Evolutionary conservation across 2,797 vertebrate species (phyloP), one percentile per base, ranked within the genome.

Genomic region (Monodelphis domestica): DNA sequence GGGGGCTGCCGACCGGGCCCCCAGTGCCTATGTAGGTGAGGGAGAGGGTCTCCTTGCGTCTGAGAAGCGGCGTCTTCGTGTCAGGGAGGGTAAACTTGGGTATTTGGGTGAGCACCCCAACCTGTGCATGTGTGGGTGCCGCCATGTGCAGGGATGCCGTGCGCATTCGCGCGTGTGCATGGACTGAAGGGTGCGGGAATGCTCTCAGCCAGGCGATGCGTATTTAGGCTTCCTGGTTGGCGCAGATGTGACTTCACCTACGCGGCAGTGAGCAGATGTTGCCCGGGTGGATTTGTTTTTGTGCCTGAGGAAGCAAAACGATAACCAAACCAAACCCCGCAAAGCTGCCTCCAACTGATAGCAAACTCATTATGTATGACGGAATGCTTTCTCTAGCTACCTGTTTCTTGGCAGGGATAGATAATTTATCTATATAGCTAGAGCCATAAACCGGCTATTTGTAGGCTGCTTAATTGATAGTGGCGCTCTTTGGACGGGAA

Each of bases 141-240:
- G 70, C n/a, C 63, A 38, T 21, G 33, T 7, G 59, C 59, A 17
- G 0, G 2, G 33, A n/a, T 17, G 6, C 33, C 59, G 12, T 2
- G 63, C n/a, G 63, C n/a, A 38, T 70, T 9, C 15, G n/a, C 63
- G 63, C 63, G 0, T 3, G 63, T 21, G n/a, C 15, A 9, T 3
- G 63, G 7, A 24, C 63, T n/a, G n/a, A n/a, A n/a, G n/a, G n/a
- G n/a, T n/a, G n/a, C n/a, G n/a, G n/a, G 59, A 33, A 63, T 63
- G 59, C 59, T n/a, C 5, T n/a, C 10, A n/a, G 59, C n/a, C 63
- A 70, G 63, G 15, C 3, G 59, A 0, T 53, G 33, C 1, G 59
- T 6, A 2, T 24, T 38, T 1, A 28, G 45, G 17, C 21, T 26
- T 3, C 70, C 0, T 1, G 38, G n/a, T 0, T 10, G 21, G 21